Conservation (phyloP, 2,797 vertebrate genomes). For the Gorsachius magnificus region DNA sequence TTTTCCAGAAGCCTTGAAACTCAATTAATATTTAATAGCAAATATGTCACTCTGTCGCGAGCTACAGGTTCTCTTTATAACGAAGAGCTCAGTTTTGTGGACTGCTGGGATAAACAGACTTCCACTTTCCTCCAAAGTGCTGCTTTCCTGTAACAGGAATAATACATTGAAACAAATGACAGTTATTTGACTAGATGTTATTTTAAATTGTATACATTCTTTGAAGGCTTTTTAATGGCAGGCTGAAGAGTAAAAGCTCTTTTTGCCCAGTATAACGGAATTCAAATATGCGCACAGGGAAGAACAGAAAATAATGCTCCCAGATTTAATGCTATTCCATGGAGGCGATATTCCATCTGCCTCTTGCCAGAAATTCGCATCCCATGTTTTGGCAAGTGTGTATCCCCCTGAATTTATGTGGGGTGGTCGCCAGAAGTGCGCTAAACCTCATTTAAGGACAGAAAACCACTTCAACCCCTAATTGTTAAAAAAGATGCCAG, state of each 20-base stretch:
- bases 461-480: neutral
- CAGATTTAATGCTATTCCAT: fast-evolving
- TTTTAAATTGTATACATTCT: neutral
- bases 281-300: neutral
- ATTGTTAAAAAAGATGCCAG: neutral
- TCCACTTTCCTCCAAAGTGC: neutral
- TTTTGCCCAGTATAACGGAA: neutral
- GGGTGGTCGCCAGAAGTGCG: neutral
- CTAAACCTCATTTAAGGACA: neutral
- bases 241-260: neutral
- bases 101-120: neutral
- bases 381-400: neutral
- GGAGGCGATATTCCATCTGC: neutral
- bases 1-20: constrained; percentile 10
- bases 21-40: neutral
- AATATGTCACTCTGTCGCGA: neutral
- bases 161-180: neutral
- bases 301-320: neutral
- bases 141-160: neutral
- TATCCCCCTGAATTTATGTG: neutral
- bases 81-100: neutral
- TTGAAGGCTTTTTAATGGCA: neutral
- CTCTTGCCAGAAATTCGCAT: neutral
- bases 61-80: neutral
- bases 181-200: neutral